phyloP scores from a whole-genome alignment of 1,140 invertebrate species.

The Caenorhabditis remanei region DNA sequence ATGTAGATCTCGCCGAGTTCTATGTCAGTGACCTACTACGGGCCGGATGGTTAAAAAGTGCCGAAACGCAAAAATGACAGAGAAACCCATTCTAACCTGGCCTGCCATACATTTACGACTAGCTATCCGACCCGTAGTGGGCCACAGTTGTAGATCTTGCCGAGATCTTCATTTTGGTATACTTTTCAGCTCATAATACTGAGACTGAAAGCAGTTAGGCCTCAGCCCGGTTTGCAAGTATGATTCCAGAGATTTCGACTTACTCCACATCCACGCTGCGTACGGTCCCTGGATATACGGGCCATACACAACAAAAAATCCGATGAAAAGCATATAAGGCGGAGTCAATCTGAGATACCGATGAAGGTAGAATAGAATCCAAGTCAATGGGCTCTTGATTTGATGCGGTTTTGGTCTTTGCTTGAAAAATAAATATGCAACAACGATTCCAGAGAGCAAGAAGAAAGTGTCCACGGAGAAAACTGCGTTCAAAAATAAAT shows the following conservation, averaged over 20 bases:
- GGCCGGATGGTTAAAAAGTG: background rate
- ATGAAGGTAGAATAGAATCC: constrained; percentile 65
- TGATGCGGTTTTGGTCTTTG: background rate
- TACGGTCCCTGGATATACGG: constrained; percentile 69
- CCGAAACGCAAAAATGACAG: no score
- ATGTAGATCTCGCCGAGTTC: no score
- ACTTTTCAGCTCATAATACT: no score
- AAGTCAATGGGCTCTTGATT: constrained; percentile 57
- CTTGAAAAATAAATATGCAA: constrained; percentile 64
- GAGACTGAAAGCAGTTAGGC: no score
- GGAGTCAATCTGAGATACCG: constrained; percentile 65
- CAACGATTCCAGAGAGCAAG: constrained; percentile 58
- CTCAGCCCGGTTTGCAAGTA: no score
- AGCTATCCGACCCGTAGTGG: no score
- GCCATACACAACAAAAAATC: constrained; percentile 73
- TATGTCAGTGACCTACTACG: no score
- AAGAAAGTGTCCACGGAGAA: constrained; percentile 64
- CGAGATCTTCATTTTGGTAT: no score
- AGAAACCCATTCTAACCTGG: no score
- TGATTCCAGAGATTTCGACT: no score
- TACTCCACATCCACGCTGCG: constrained; percentile 26
- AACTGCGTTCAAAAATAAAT: constrained; percentile 49
- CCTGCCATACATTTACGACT: no score
- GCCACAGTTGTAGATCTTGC: no score
- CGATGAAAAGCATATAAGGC: constrained; percentile 66